Conservation (phyloP, 2,797 vertebrate genomes). For the Margarornis squamiger region DNA sequence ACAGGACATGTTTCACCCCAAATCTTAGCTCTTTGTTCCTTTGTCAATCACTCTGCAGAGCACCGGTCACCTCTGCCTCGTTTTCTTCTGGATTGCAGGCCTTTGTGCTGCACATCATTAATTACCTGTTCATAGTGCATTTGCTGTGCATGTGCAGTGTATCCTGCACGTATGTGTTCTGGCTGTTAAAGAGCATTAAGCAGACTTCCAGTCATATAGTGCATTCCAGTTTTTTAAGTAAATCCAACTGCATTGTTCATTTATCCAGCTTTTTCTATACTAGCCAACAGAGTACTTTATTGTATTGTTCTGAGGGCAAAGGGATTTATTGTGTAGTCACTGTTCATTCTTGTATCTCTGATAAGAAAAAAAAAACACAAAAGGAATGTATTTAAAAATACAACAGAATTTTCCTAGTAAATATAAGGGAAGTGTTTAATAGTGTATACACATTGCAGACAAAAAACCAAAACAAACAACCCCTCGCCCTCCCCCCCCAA, state of each 20-base stretch:
- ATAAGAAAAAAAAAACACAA: not conserved
- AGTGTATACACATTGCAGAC: not conserved
- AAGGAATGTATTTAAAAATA: not conserved
- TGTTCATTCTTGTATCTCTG: not conserved
- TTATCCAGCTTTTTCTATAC: not conserved
- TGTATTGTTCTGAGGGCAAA: not conserved
- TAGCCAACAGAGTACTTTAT: not conserved
- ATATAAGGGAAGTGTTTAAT: not conserved
- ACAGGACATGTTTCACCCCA: not conserved
- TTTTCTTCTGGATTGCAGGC: not conserved
- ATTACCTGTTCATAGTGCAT: not conserved
- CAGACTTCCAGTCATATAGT: not conserved
- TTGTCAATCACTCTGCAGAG: not conserved
- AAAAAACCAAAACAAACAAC: not conserved
- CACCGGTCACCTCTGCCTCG: not conserved
- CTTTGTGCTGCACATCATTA: not conserved
- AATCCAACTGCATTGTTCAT: not conserved
- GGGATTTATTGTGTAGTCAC: not conserved
- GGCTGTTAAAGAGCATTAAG: not conserved
- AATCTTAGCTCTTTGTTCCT: not conserved
- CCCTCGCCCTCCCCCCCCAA: no score
- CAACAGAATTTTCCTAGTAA: not conserved
- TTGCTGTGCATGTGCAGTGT: not conserved
- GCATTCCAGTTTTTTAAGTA: not conserved
- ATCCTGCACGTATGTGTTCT: not conserved